These are phyloP conservation scores for Manacus vitellinus DNA, from an alignment of 2,113 vertebrate genomes.

Conservation along the genomic window DNA sequence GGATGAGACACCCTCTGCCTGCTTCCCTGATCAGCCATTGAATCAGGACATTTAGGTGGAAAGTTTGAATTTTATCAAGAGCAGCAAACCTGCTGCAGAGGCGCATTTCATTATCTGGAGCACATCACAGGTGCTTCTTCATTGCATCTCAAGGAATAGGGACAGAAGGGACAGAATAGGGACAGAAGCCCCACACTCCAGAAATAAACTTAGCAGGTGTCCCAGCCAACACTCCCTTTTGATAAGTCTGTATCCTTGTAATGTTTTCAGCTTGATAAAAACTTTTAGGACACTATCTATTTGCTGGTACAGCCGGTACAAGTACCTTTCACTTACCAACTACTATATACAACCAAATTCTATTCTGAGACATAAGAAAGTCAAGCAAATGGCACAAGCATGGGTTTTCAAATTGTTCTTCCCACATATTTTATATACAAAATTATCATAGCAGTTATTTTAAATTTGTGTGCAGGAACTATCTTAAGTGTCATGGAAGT, in stretches of 20 bases:
- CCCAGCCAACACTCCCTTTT: background rate
- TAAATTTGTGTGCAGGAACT: background rate
- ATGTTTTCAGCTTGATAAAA: background rate
- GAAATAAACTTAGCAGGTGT: background rate
- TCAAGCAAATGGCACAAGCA: background rate
- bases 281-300: background rate
- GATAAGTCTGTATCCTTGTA: background rate
- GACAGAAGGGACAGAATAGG: background rate
- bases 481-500: background rate
- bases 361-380: background rate
- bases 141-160: background rate
- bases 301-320: background rate
- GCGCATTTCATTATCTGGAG: background rate
- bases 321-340: background rate
- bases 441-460: background rate
- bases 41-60: background rate
- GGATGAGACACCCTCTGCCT: background rate
- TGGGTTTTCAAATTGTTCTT: background rate
- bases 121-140: fast-evolving
- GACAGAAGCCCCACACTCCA: background rate
- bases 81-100: fast-evolving
- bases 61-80: background rate
- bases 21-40: background rate
- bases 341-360: background rate
- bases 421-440: background rate